Conservation (phyloP, 2,113 vertebrate species). For the Sclerurus mexicanus region DNA sequence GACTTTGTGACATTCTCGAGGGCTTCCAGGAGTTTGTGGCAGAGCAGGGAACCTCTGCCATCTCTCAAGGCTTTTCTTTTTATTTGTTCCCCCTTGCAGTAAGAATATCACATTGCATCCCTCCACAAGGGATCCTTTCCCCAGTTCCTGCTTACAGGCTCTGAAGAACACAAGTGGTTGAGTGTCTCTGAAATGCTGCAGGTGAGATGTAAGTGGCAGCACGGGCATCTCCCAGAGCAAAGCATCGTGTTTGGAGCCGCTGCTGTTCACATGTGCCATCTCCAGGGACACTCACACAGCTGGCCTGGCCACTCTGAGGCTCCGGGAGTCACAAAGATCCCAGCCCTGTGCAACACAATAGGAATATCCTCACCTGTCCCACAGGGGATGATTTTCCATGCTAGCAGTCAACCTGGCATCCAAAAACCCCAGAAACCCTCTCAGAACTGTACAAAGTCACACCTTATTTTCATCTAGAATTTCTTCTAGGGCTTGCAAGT, state of each 20-base stretch:
- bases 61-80: not conserved
- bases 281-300: not conserved
- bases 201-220: not conserved
- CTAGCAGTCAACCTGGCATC: not conserved
- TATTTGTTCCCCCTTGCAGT: not conserved
- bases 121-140: not conserved
- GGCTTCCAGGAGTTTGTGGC: not conserved
- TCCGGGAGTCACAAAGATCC: not conserved
- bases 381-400: not conserved
- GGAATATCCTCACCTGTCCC: not conserved
- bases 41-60: not conserved
- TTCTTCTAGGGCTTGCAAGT: not conserved
- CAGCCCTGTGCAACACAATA: not conserved
- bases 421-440: not conserved
- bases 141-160: not conserved
- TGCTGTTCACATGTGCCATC: not conserved
- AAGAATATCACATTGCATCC: not conserved
- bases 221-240: rapidly evolving
- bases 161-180: not conserved
- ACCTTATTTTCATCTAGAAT: not conserved
- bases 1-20: not conserved
- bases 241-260: not conserved
- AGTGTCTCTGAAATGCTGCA: not conserved
- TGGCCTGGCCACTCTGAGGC: not conserved
- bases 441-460: not conserved